A percentile compares a stretch with the other conserved stretches of the same genome.
Conservation (phyloP, 2,113 vertebrate genomes). For the Anolis carolinensis region DNA sequence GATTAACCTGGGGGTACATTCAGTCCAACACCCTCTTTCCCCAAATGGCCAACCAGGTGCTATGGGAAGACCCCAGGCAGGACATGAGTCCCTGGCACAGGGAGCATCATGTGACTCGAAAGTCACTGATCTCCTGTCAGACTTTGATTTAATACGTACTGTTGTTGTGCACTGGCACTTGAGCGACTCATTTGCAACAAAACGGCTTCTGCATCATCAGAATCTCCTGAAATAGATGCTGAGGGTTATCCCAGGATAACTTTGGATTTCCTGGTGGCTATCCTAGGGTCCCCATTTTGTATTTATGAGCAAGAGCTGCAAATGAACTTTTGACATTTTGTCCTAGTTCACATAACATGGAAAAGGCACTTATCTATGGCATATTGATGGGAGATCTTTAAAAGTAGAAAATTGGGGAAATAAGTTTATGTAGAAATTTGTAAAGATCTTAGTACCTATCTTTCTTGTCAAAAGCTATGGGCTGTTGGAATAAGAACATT, state of each 20-base stretch:
- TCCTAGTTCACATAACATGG: constrained; percentile 27
- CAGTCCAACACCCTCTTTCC: not conserved
- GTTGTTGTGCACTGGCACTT: not conserved
- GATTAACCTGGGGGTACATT: not conserved
- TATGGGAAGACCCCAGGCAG: not conserved
- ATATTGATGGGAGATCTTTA: not conserved
- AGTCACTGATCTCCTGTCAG: constrained; percentile 12
- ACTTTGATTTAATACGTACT: not conserved
- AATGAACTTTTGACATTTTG: constrained; percentile 39
- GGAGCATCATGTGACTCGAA: not conserved
- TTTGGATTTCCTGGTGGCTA: constrained; percentile 13
- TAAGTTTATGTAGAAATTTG: too few species aligned
- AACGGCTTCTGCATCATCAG: not conserved
- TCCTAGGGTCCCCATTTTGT: not conserved
- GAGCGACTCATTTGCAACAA: not conserved
- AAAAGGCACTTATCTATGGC: constrained; percentile 23
- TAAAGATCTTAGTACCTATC: not conserved
- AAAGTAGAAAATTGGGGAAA: not conserved
- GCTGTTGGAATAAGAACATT: not conserved
- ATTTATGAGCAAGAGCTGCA: not conserved
- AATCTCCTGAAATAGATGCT: constrained; percentile 8
- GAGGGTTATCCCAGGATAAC: constrained; percentile 18
- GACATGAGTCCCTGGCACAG: not conserved
- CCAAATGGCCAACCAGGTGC: not conserved
- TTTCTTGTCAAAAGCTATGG: not conserved